Percentiles rank a stretch among this genome's conserved stretches.
These are phyloP conservation scores for Cyprinella venusta DNA, from an alignment of 2,797 vertebrate genomes.

Conservation along the genomic window DNA sequence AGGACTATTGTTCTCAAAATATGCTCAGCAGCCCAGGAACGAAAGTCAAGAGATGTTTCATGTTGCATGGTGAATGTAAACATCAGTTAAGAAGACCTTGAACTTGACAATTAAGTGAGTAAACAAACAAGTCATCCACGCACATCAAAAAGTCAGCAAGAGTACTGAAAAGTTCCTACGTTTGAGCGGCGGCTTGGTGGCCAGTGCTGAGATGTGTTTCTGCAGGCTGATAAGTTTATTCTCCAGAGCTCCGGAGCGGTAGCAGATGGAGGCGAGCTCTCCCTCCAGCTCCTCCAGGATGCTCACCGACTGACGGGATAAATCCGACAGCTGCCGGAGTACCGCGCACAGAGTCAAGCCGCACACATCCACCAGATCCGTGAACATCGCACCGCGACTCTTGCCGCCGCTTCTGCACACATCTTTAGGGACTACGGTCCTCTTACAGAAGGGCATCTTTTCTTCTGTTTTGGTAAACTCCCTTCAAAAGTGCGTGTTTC, in stretches of 20 bases:
- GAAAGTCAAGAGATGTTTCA: background rate
- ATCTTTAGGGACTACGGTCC: slow-evolving; percentile 76
- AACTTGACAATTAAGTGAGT: slow-evolving; percentile 37
- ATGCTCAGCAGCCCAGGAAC: background rate
- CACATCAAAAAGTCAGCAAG: background rate
- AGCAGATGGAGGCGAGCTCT: slow-evolving; percentile 75
- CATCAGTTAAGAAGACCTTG: slow-evolving; percentile 18
- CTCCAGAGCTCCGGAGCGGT: slow-evolving; percentile 75
- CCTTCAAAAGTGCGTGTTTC: slow-evolving; percentile 42
- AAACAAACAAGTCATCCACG: background rate
- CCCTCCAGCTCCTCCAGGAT: slow-evolving; percentile 82
- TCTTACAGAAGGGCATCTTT: slow-evolving; percentile 81
- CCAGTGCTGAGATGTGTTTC: slow-evolving; percentile 71
- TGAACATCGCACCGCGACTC: slow-evolving; percentile 64
- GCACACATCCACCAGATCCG: slow-evolving; percentile 78
- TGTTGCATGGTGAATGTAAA: background rate
- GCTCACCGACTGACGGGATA: slow-evolving; percentile 79
- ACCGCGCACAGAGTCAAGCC: slow-evolving; percentile 74
- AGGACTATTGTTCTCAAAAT: slow-evolving; percentile 9
- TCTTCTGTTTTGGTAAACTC: slow-evolving; percentile 44
- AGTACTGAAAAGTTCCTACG: slow-evolving; percentile 66
- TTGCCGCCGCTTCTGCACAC: slow-evolving; percentile 73
- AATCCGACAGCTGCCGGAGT: slow-evolving; percentile 80
- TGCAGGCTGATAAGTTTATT: slow-evolving; percentile 73
- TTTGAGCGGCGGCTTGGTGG: slow-evolving; percentile 74